Evolutionary conservation across 2,888 invertebrate genomes (phyloP), one percentile per base, ranked within the genome.

Genomic region (Pristionchus maxplancki): DNA sequence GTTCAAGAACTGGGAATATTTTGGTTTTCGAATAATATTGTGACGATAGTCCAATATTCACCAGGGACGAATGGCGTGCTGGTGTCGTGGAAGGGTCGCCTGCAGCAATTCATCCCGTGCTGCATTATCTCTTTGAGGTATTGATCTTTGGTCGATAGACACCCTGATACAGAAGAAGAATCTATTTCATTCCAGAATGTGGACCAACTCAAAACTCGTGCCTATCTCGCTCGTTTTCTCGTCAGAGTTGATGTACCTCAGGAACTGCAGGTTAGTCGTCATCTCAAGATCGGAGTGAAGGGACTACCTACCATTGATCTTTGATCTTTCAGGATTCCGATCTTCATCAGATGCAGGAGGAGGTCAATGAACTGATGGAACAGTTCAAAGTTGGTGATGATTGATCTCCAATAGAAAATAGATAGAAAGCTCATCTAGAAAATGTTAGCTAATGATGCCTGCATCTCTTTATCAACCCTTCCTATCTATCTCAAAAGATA

Each of bases 201-300:
- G 89, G 96, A 96, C 2, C 96, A 97, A 91, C 96, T 97, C 48
- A 96, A 96, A 94, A 97, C 97, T 93, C 96, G 97, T 87, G 97
- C 97, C 0, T 98, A 98, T 95, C 96, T 97, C 87, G 97, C 97
- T n/a, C 96, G 95, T 88, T 96, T 94, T 93, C 94, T 96, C 81
- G 90, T 92, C 89, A 92, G 90, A 89, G 91, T 92, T 31, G 89
- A 89, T 74, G 74, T 89, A 6, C 88, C 89, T 6, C 34, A 81
- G 28, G 88, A 88, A 24, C 17, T 83, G 17, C 88, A 88, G 50
- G 88, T 96, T 37, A 24, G 13, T 9, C 24, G 0, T 40, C 24
- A 58, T 58, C 44, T 6, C 44, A 9, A 9, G 6, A 48, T 48
- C 44, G 13, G 44, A 48, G 44, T 88, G 1, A 24, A 74, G 20